Base-by-base conservation (phyloP, 2,797 vertebrate genomes). In the Poeciliopsis infans region DNA sequence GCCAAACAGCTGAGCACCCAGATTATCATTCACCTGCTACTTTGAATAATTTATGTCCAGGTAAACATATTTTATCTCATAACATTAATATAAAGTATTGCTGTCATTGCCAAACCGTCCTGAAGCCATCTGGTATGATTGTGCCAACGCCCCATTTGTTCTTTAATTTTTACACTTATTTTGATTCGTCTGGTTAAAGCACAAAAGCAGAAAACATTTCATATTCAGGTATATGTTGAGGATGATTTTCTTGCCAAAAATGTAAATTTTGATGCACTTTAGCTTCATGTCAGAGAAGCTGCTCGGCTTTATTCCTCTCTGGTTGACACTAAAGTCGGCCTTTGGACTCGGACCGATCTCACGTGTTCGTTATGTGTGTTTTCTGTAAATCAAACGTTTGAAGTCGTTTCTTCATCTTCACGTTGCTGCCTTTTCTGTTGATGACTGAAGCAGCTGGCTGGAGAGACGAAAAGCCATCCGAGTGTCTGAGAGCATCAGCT, bases 371-470 rank as follows among this genome's bases (percentile, higher is more conserved):
- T 51, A 49, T 73, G 71, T 74, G 83, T 77, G 41, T 74, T 82
- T 79, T 80, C 81, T 90, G 83, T 87, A 77, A 81, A 73, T 84
- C 69, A 49, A 76, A 72, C 81, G 79, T 85, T 86, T 83, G 55
- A 85, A 77, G 82, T 78, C 45, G 77, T 87, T 88, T 82, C 76
- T 84, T 86, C 78, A 79, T 87, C 78, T 84, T 87, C 90, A 89
- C 85, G 25, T 80, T 79, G 90, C 89, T 93, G 93, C 89, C 91
- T 92, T 92, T 91, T 89, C 75, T 81, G 81, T 87, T 88, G 68
- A 79, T 68, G 84, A 89, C 85, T 81, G 85, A 86, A 88, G 82
- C 77, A 7, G 73, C 41, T 61, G 78, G 74, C 75, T 79, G 79
- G 61, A 31, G 57, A 87, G 61, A 84, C n/a, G 72, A 81, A 79